These are phyloP conservation scores for Notospermus geniculatus DNA, from an alignment of 1,140 invertebrate genomes.

Conservation along the genomic window DNA sequence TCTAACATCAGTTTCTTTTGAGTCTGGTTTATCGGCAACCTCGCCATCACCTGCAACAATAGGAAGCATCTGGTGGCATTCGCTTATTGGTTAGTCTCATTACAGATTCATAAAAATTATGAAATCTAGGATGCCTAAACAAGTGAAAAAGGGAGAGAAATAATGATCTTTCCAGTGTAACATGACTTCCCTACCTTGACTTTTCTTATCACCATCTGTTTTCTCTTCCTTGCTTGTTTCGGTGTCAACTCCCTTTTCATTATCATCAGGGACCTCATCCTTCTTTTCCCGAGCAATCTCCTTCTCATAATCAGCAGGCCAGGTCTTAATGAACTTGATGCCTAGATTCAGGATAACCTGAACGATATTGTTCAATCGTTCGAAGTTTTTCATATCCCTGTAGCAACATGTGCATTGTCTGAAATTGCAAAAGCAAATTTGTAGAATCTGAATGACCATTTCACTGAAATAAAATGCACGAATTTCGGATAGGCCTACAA, in stretches of 20 bases:
- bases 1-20: constrained; percentile 13
- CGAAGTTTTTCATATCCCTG: constrained; percentile 84
- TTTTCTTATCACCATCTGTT: constrained; percentile 6
- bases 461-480: too few relatives aligned
- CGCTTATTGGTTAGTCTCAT: too few relatives aligned
- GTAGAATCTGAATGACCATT: too few relatives aligned
- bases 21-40: constrained; percentile 14
- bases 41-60: too few relatives aligned
- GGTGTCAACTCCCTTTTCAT: constrained; percentile 1
- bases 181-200: too few relatives aligned
- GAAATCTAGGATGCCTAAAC: too few relatives aligned
- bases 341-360: constrained; percentile 68
- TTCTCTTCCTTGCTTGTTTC: constrained; percentile 13
- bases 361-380: constrained; percentile 80
- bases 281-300: constrained; percentile 26
- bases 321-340: constrained; percentile 50
- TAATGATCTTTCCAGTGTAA: too few relatives aligned
- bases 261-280: constrained; percentile 19
- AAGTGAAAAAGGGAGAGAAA: too few relatives aligned
- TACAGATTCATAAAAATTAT: too few relatives aligned
- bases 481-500: background rate
- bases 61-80: too few relatives aligned
- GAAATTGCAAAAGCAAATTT: too few relatives aligned
- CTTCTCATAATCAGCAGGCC: constrained; percentile 42
- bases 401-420: constrained; percentile 91